Base-by-base conservation (phyloP, 2,888 invertebrate species). In the Lithophane semibrunnea region DNA sequence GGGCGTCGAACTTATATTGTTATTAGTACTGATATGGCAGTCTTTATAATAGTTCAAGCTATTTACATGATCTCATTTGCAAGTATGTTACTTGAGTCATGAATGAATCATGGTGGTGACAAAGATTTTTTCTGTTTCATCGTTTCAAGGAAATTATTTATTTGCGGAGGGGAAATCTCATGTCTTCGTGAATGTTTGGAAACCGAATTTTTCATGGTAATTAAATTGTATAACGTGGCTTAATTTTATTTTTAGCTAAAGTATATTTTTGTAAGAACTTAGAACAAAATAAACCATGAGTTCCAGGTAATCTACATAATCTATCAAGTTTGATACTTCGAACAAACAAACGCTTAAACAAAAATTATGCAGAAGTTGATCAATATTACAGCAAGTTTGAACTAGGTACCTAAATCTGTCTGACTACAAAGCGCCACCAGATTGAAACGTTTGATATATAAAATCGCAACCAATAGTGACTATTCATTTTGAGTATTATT, bases 31-130 rank as follows among this genome's bases (percentile, higher is more conserved):
- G 90, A 91, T 91, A 91, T 86, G 85, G 86, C 77, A 78, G 78
- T 86, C 85, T 86, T 88, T 81, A 79, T 87, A 84, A 84, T 86
- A 88, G 86, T 84, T 86, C 81, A 75, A 79, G 83, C 80, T 83
- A 86, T 88, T 89, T 89, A 88, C 88, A 86, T 88, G 86, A 88
- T 88, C 88, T 90, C 83, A 90, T 91, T 90, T 89, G 88, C 90
- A 89, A 90, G 85, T 87, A 77, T 86, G 87, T 88, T 88, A 83
- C 54, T 86, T 84, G 88, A 90, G 83, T 88, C 86, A 90, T 88
- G 79, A 81, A 82, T 87, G 80, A 89, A 87, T 86, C 83, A 86
- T 81, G 67, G 68, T 65, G 63, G 72, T 70, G 72, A 82, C 81
- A 83, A 82, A 75, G 68, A 80, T 80, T 86, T 85, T 82, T 84